Evolutionary conservation across 2,113 vertebrate species (phyloP).

Genomic region (Leuciscus idus): DNA sequence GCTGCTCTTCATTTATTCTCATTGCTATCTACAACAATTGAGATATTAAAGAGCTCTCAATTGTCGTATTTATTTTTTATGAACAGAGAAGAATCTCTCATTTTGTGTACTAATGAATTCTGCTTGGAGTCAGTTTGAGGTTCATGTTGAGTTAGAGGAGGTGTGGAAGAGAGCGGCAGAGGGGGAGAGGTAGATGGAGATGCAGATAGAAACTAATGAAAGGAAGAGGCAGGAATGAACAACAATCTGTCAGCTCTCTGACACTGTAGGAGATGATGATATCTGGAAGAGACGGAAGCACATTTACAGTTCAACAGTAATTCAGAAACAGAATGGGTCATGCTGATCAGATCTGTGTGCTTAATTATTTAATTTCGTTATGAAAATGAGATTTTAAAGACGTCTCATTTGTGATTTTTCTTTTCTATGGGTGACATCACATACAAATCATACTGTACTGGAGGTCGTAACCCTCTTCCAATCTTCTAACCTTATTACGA

Average conservation of each 20-base stretch:
- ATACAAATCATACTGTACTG: neutral
- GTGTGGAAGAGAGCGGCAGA: conserved; percentile 3
- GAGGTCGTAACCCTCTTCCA: neutral
- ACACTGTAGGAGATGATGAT: conserved; percentile 50
- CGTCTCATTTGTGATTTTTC: neutral
- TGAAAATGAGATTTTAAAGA: neutral
- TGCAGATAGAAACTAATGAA: conserved; percentile 22
- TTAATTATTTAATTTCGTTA: neutral
- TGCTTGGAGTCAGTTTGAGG: neutral
- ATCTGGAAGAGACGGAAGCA: conserved; percentile 22
- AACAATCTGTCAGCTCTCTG: conserved; percentile 58
- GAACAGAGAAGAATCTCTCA: neutral
- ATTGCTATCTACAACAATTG: neutral
- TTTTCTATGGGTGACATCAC: neutral
- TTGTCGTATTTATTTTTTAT: neutral
- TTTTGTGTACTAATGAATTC: neutral
- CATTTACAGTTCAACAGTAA: neutral
- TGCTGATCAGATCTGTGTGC: neutral
- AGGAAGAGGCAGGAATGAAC: conserved; percentile 46
- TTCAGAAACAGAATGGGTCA: neutral
- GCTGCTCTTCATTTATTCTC: neutral
- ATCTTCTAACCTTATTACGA: neutral
- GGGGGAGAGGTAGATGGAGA: conserved; percentile 23
- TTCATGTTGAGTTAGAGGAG: conserved; percentile 6
- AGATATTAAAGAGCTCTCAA: neutral